These are phyloP conservation scores for Sitta carolinensis DNA, from an alignment of 2,797 vertebrate genomes.

Conservation along the genomic window DNA sequence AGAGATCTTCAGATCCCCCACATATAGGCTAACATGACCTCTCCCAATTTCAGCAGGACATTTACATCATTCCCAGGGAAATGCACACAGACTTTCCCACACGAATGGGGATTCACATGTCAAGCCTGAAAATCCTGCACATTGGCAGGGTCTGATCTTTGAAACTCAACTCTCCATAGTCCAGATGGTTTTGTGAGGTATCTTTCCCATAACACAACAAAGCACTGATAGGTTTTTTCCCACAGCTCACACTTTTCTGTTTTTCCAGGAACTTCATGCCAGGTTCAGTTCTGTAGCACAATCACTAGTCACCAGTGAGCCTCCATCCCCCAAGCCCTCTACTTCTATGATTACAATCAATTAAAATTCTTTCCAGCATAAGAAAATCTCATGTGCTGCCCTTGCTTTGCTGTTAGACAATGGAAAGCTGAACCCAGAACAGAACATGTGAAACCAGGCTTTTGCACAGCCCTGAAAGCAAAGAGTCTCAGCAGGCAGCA, in stretches of 20 bases:
- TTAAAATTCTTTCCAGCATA: neutral
- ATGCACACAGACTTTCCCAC: neutral
- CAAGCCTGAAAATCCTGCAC: neutral
- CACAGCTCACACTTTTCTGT: neutral
- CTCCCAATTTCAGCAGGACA: neutral
- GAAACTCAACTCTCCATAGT: neutral
- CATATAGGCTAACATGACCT: rapidly evolving
- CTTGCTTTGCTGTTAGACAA: neutral
- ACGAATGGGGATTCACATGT: rapidly evolving
- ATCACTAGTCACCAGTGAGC: neutral
- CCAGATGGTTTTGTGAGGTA: neutral
- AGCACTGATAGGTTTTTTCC: neutral
- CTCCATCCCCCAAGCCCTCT: neutral
- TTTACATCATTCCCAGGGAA: neutral
- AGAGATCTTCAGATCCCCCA: neutral
- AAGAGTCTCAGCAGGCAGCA: neutral
- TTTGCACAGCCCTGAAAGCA: neutral
- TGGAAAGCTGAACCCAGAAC: neutral
- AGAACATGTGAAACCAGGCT: neutral
- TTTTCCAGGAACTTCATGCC: neutral
- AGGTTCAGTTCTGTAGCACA: neutral
- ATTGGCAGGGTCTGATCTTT: neutral
- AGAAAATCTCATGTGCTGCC: neutral
- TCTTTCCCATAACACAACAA: neutral
- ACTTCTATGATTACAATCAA: neutral